Base-by-base conservation (phyloP, 2,113 vertebrate species). In the Anas platyrhynchos region DNA sequence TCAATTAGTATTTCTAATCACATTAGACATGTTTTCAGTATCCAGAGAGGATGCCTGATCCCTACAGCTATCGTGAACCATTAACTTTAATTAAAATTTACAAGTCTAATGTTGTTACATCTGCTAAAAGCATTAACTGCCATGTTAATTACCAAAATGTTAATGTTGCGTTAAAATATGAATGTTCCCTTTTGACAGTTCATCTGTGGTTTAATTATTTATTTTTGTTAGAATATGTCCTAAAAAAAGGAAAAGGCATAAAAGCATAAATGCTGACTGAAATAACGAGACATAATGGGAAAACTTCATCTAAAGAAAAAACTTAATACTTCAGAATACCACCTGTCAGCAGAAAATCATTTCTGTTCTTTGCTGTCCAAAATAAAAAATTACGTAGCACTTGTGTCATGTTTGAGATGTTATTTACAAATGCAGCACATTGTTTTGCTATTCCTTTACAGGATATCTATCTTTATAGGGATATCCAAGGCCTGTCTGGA, bases 21-120 rank as follows among this genome's bases (percentile, higher is more conserved):
- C 89, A 97, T 98, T 96, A 98, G 97, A 97, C 97, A 93, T 96
- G 97, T 97, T 97, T 98, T 95, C 95, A 95, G 96, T 96, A 98
- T 96, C 98, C 97, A 97, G 97, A 98, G 98, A 98, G 98, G 96
- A 97, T 92, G 97, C 93, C 97, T 97, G 96, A 97, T 98, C 98
- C 97, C 98, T 97, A 97, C 97, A 98, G 98, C 97, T 96, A 98
- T 97, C 97, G 92, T 96, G 98, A 98, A 97, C 98, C 98, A 98
- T 98, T 98, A 97, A 97, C 97, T 98, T 98, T 98, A 98, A 98
- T 98, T 98, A 98, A 98, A 98, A 98, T 98, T 98, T 98, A 98
- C 98, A 98, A 98, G 98, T 98, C 97, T 98, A 98, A 98, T 98
- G 97, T 98, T 98, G 97, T 98, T 98, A 98, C 97, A 98, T 98